Base-by-base conservation (phyloP, 1,140 invertebrate species). In the Yoshiicerus persimilis region DNA sequence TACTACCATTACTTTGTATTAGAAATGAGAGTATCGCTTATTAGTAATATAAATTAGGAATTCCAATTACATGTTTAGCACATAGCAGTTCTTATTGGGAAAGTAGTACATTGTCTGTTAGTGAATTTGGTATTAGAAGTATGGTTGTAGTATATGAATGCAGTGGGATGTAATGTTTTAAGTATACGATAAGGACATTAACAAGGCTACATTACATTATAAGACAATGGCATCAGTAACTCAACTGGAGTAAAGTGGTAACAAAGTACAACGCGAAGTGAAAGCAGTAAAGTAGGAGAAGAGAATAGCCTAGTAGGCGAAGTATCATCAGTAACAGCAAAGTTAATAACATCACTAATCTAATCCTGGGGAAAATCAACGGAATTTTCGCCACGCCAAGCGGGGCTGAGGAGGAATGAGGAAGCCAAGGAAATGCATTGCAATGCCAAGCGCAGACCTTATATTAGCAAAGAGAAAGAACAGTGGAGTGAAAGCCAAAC, bases 311-410 rank as follows among this genome's bases (percentile, higher is more conserved):
- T 11, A 36, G 75, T 34, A 16, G 75, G 5, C 6, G 4, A 77
- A 80, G 75, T 80, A 80, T 80, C 75, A 80, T 36, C 75, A 80
- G 30, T 32, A 80, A 34, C 34, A 34, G 75, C 75, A 80, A 80
- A 80, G 75, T 80, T 80, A 80, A 80, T 80, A 80, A 80, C 75
- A 80, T 80, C 75, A 80, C 75, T 80, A 80, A 80, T 80, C 75
- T 80, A 80, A 80, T 80, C 75, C 75, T 80, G 75, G 75, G 64
- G 75, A 80, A 80, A 80, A 80, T 80, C 75, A 80, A 80, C 32
- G 75, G 75, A 32, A 34, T 80, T 80, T 80, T 80, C 32, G 32
- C 25, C 25, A 30, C 16, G 25, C 30, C 25, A 30, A 30, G 64
- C 27, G 20, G 10, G 66, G 25, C 66, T 70, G 66, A 30, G 25